Evolutionary conservation across 2,797 vertebrate species (phyloP).

Genomic region (Uromys caudimaculatus): DNA sequence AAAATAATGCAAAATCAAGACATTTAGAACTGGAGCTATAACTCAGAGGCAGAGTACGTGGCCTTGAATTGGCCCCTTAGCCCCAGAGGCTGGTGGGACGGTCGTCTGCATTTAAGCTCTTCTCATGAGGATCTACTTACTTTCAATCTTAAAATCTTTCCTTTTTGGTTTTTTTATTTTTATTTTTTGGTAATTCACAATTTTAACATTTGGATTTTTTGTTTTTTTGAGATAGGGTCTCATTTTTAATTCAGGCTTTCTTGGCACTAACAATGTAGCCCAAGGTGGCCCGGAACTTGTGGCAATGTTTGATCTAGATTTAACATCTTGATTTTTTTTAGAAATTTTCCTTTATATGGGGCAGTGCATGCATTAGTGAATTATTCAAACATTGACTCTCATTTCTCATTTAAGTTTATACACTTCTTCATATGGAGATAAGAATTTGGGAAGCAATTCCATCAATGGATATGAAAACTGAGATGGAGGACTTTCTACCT

Average conservation of each 20-base stretch:
- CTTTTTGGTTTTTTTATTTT: constrained; percentile 21
- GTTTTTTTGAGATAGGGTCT: background rate
- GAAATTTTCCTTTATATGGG: constrained; percentile 53
- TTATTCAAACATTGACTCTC: constrained; percentile 53
- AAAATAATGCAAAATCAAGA: constrained; percentile 65
- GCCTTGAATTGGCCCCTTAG: background rate
- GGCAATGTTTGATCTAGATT: background rate
- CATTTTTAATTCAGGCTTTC: background rate
- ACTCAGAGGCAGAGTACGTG: background rate
- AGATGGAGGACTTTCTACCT: constrained; percentile 33
- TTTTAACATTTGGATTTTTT: constrained; percentile 43
- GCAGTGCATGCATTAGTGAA: background rate
- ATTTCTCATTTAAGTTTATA: constrained; percentile 59
- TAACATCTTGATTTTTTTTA: constrained; percentile 62
- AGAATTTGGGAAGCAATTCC: constrained; percentile 35
- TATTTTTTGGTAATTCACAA: background rate
- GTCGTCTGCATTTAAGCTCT: constrained; percentile 56
- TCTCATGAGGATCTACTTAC: constrained; percentile 30
- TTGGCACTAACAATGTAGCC: background rate
- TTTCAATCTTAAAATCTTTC: constrained; percentile 62
- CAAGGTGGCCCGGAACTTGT: background rate
- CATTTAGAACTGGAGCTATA: background rate
- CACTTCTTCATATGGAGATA: constrained; percentile 56
- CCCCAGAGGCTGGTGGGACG: background rate
- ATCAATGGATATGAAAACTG: constrained; percentile 41